These are phyloP conservation scores for Psix sp. DNA, from an alignment of 1,140 invertebrate genomes.

Conservation along the genomic window DNA sequence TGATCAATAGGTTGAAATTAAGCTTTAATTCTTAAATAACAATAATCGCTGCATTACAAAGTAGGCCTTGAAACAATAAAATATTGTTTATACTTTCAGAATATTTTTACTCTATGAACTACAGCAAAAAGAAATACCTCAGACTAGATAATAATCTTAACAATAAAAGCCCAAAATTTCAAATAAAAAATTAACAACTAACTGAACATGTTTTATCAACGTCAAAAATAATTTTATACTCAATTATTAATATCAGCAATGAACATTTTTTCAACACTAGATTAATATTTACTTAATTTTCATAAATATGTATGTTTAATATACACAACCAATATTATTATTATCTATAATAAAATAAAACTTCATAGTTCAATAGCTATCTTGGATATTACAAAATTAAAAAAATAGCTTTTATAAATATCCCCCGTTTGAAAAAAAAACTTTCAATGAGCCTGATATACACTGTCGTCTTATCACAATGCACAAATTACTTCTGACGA, in stretches of 20 bases:
- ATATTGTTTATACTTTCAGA: neutral
- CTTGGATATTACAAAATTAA: too few species aligned
- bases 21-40: neutral
- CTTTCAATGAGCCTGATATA: too few species aligned
- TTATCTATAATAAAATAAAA: too few species aligned
- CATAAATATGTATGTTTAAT: too few species aligned
- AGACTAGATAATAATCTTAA: neutral
- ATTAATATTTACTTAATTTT: neutral
- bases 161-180: neutral
- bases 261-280: neutral
- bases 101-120: neutral
- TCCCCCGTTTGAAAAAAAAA: too few species aligned
- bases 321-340: too few species aligned
- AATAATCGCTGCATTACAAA: neutral
- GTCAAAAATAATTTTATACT: neutral
- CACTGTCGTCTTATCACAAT: too few species aligned
- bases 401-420: too few species aligned
- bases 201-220: neutral
- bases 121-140: neutral
- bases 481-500: too few species aligned
- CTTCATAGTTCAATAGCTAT: too few species aligned
- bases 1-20: too few species aligned
- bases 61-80: conserved; percentile 2
- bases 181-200: conserved; percentile 3
- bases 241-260: neutral